Evolutionary conservation across 2,797 vertebrate species (phyloP).

Genomic region (Xyrichtys novacula): DNA sequence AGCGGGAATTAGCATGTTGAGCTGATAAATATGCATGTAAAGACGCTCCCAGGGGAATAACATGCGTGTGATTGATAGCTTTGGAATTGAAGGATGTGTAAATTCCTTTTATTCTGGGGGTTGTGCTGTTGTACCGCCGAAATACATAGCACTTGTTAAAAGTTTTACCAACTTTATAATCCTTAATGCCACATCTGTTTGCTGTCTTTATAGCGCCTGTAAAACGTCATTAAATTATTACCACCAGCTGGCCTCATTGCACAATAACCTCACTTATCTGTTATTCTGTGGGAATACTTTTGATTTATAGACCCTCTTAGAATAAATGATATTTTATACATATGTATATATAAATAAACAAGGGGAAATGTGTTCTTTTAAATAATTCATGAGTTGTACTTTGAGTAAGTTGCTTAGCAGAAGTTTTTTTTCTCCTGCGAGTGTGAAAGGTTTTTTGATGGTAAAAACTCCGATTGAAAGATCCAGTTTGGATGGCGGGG

Average conservation of each 20-base stretch:
- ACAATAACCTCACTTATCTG: conserved; percentile 88
- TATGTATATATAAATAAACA: conserved; percentile 90
- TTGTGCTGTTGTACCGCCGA: conserved; percentile 94
- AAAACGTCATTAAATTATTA: conserved; percentile 96
- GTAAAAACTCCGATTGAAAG: conserved; percentile 40
- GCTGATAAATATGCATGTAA: conserved; percentile 99
- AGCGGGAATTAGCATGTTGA: conserved; percentile 99
- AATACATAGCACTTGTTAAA: conserved; percentile 99
- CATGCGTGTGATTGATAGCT: conserved; percentile 99
- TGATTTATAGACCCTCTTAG: conserved; percentile 90
- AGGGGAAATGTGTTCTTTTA: conserved; percentile 83
- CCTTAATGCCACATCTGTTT: conserved; percentile 98
- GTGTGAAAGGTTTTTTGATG: conserved; percentile 42
- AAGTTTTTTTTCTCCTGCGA: conserved; percentile 60
- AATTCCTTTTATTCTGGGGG: conserved; percentile 96
- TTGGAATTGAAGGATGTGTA: conserved; percentile 99
- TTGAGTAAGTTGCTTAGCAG: conserved; percentile 75
- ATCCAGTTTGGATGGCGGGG: conserved; percentile 16
- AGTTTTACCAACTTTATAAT: conserved; percentile 99
- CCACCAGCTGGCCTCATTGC: conserved; percentile 88
- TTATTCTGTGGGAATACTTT: conserved; percentile 86
- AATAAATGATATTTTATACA: conserved; percentile 91
- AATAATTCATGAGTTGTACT: conserved; percentile 86
- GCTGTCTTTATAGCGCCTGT: conserved; percentile 92
- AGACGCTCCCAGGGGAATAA: conserved; percentile 99